A percentile compares a stretch with the other conserved stretches of the same genome.
Evolutionary conservation across 2,797 vertebrate genomes (phyloP).

Genomic region (Alosa sapidissima): DNA sequence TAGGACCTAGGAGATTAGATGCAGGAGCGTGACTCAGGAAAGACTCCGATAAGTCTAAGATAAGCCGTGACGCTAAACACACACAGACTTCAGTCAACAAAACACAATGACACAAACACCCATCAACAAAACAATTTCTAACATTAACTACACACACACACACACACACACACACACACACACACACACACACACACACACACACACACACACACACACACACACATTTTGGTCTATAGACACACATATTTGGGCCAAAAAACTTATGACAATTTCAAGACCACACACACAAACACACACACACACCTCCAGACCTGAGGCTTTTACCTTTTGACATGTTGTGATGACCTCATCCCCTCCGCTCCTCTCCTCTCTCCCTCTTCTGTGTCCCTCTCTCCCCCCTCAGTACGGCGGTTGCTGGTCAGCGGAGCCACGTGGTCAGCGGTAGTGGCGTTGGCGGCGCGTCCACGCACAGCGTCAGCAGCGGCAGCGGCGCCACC

Average conservation of each 20-base stretch:
- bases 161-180: not conserved
- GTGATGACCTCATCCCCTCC: constrained; percentile 27
- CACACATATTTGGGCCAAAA: not conserved
- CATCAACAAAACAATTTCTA: not conserved
- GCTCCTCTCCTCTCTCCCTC: constrained; percentile 26
- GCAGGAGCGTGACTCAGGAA: not conserved
- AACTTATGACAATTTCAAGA: not conserved
- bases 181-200: not conserved
- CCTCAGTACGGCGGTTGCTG: constrained; percentile 58
- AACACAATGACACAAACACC: not conserved
- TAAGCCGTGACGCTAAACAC: not conserved
- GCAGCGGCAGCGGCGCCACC: constrained; percentile 73
- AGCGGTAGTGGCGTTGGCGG: constrained; percentile 60
- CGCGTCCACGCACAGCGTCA: constrained; percentile 86
- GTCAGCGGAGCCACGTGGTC: constrained; percentile 71
- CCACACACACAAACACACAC: not conserved
- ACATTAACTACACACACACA: not conserved
- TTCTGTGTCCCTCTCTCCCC: constrained; percentile 40
- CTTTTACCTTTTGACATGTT: not conserved
- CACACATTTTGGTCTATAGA: not conserved
- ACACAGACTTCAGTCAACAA: not conserved
- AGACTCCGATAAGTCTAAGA: not conserved
- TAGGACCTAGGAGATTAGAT: not conserved
- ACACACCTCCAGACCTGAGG: not conserved
- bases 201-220: not conserved